These are phyloP conservation scores for Cyprinus carpio DNA, from an alignment of 2,113 vertebrate genomes.

Conservation along the genomic window DNA sequence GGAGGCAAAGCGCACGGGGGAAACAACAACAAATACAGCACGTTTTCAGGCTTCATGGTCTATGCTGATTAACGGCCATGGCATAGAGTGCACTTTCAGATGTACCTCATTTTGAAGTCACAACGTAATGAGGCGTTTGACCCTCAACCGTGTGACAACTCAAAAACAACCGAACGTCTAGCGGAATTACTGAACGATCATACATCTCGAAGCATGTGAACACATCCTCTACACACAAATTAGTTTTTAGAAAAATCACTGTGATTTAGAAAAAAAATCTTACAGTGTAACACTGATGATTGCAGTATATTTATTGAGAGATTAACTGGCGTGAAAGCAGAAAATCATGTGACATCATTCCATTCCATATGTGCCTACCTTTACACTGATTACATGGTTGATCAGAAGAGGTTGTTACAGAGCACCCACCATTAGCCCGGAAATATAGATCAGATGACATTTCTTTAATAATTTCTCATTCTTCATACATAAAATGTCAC, in stretches of 20 bases:
- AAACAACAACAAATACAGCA: constrained; percentile 99
- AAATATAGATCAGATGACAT: neutral
- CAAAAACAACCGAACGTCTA: neutral
- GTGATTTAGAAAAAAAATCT: constrained; percentile 35
- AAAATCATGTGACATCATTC: constrained; percentile 4
- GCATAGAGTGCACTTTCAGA: neutral
- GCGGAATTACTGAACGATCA: neutral
- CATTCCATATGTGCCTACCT: neutral
- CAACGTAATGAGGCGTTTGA: neutral
- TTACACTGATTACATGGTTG: constrained; percentile 7
- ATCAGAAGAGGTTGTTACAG: neutral
- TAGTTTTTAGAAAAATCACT: constrained; percentile 50
- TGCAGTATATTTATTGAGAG: constrained; percentile 21
- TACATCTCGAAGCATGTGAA: constrained; percentile 13
- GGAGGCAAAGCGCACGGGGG: constrained; percentile 97
- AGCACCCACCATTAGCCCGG: neutral
- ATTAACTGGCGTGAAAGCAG: neutral
- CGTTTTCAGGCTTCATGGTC: constrained; percentile 98
- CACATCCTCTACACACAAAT: neutral
- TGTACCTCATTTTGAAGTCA: neutral
- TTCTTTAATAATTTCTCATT: neutral
- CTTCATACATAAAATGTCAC: neutral
- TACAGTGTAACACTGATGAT: neutral
- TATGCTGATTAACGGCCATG: constrained; percentile 88
- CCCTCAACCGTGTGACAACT: neutral